Percentiles rank a stretch among this genome's conserved stretches.
Evolutionary conservation across 1,140 invertebrate species (phyloP).

Genomic region (Meloidogyne floridensis): DNA sequence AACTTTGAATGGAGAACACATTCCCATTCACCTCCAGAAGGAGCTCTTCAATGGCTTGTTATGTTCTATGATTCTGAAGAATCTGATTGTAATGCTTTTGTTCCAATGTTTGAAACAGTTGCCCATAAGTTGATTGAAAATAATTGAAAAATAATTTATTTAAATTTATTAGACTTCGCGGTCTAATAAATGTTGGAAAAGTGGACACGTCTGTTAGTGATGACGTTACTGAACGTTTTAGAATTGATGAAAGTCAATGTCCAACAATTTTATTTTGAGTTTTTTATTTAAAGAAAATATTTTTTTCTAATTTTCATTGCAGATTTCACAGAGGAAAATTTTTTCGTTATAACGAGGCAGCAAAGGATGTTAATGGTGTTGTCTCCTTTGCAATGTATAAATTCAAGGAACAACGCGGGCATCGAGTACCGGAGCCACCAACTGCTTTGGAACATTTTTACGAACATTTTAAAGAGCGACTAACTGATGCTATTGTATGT

Average conservation of each 20-base stretch:
- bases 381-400: slow-evolving; percentile 63
- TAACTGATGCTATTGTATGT: slow-evolving; percentile 52
- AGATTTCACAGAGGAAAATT: slow-evolving; percentile 66
- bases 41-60: slow-evolving; percentile 65
- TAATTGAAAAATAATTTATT: neutral
- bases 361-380: slow-evolving; percentile 59
- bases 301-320: slow-evolving; percentile 22
- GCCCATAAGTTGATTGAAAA: slow-evolving; percentile 58
- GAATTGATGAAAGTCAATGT: slow-evolving; percentile 62
- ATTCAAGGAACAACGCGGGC: slow-evolving; percentile 60
- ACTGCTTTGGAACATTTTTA: slow-evolving; percentile 64
- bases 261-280: slow-evolving; percentile 62
- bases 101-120: slow-evolving; percentile 63
- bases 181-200: slow-evolving; percentile 63
- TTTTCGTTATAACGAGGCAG: slow-evolving; percentile 64
- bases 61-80: slow-evolving; percentile 66
- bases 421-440: slow-evolving; percentile 64
- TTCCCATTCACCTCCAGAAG: slow-evolving; percentile 62
- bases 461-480: slow-evolving; percentile 58
- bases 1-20: slow-evolving; percentile 63
- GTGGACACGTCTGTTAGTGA: slow-evolving; percentile 63
- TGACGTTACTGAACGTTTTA: slow-evolving; percentile 62
- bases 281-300: neutral
- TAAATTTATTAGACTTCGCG: slow-evolving; percentile 50
- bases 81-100: slow-evolving; percentile 61